phyloP scores from a whole-genome alignment of 1,140 invertebrate genomes.

The Drosophila ambigua region DNA sequence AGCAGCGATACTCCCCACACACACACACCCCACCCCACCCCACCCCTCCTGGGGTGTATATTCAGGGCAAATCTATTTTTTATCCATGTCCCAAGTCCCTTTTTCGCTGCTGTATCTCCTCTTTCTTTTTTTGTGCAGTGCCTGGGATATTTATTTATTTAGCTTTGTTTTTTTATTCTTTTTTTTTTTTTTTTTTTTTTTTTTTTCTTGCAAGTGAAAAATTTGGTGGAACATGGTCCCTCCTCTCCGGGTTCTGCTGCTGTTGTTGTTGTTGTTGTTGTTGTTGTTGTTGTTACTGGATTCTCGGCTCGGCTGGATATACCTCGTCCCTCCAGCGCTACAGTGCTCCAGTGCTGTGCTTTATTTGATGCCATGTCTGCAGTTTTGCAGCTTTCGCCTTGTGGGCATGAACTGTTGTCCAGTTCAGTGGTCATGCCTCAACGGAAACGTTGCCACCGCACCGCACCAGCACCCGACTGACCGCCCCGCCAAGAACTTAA shows the following conservation, averaged over 20 bases:
- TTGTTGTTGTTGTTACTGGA: not conserved
- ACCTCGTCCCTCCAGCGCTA: not conserved
- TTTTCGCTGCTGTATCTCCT: not conserved
- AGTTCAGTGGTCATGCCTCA: constrained; percentile 69
- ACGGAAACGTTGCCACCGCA: constrained; percentile 32
- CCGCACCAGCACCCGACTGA: no score
- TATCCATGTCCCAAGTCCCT: constrained; percentile 38
- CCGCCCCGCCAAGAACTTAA: not conserved
- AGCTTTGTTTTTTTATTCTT: constrained; percentile 52
- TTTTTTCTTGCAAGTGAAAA: constrained; percentile 51
- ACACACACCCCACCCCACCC: not conserved
- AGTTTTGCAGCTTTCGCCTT: constrained; percentile 55
- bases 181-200: constrained; percentile 45
- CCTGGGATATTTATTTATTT: constrained; percentile 78
- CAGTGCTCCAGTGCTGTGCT: constrained; percentile 19
- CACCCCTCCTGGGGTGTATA: constrained; percentile 27
- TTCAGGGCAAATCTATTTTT: constrained; percentile 69
- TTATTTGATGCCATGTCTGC: constrained; percentile 78
- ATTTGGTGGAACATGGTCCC: constrained; percentile 38
- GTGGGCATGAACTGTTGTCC: constrained; percentile 47
- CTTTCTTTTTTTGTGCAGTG: constrained; percentile 3
- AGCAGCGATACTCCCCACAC: not conserved
- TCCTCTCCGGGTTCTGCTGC: not conserved
- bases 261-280: not conserved
- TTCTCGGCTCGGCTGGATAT: constrained; percentile 11